These are phyloP conservation scores for Yasuhikotakia modesta DNA, from an alignment of 2,797 vertebrate species.

Conservation along the genomic window DNA sequence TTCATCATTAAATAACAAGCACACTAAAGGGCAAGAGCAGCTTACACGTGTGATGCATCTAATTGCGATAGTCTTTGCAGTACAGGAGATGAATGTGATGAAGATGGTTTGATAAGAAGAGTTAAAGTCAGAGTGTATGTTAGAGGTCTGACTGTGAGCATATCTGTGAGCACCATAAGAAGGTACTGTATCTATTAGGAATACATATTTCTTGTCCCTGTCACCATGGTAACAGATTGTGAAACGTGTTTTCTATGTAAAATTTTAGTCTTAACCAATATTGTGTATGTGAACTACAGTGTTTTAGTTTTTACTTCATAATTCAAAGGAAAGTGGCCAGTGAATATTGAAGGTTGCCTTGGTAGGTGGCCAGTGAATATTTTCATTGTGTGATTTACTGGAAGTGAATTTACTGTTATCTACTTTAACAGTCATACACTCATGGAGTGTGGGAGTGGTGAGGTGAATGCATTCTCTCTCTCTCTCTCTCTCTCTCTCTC, in stretches of 20 bases:
- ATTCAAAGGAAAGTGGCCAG: conserved; percentile 33
- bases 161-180: conserved; percentile 1
- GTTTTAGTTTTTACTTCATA: not conserved
- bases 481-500: conserved; percentile 18
- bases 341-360: not conserved
- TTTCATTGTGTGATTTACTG: conserved; percentile 20
- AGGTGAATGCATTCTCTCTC: conserved; percentile 51
- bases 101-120: not conserved
- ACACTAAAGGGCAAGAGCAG: conserved; percentile 12
- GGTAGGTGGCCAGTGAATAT: conserved; percentile 11
- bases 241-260: conserved; percentile 41
- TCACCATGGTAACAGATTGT: conserved; percentile 58
- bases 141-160: not conserved
- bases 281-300: conserved; percentile 31
- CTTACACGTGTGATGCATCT: not conserved
- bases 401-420: conserved; percentile 27
- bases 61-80: not conserved
- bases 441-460: conserved; percentile 23
- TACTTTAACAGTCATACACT: not conserved
- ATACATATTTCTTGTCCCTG: conserved; percentile 39
- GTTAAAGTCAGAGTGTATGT: conserved; percentile 7
- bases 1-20: conserved; percentile 43
- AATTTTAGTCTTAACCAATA: conserved; percentile 31
- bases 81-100: not conserved
- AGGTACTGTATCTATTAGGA: conserved; percentile 33